These are phyloP conservation scores for Chouioia cunea DNA, from an alignment of 2,888 invertebrate genomes.

Conservation along the genomic window DNA sequence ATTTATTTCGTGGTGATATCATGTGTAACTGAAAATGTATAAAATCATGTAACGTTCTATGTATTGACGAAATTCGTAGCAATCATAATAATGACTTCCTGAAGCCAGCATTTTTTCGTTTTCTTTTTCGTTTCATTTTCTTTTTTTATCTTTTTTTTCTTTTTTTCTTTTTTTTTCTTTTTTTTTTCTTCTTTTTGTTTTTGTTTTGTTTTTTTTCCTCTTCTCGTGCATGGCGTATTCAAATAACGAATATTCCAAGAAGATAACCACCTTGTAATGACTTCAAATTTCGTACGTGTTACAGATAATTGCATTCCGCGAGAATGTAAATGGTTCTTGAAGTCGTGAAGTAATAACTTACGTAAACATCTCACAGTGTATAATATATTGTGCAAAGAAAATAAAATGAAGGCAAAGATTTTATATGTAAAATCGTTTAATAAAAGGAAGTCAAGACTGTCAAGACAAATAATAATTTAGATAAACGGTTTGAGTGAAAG, in stretches of 20 bases:
- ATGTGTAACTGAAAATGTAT: background rate
- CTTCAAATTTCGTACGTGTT: slow-evolving; percentile 14
- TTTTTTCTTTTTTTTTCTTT: background rate
- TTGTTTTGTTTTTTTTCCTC: too few species aligned
- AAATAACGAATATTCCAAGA: slow-evolving; percentile 21
- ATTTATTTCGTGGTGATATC: background rate
- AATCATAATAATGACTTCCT: slow-evolving; percentile 23
- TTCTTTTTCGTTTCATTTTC: slow-evolving; percentile 2
- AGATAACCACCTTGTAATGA: slow-evolving; percentile 16
- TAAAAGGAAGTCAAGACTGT: too few species aligned
- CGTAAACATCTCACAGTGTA: too few species aligned
- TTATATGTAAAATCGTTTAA: too few species aligned
- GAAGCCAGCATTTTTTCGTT: slow-evolving; percentile 12
- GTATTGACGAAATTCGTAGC: slow-evolving; percentile 12
- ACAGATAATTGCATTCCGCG: slow-evolving; percentile 7
- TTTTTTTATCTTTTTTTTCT: slow-evolving; percentile 7
- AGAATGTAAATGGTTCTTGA: slow-evolving; percentile 7
- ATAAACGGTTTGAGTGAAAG: too few species aligned
- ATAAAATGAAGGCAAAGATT: too few species aligned
- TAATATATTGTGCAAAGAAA: too few species aligned
- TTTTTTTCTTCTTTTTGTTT: slow-evolving; percentile 9
- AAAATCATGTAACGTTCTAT: slow-evolving; percentile 15
- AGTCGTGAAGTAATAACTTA: too few species aligned
- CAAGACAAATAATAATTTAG: too few species aligned
- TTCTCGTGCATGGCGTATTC: slow-evolving; percentile 5